Conservation (phyloP, 2,113 vertebrate species). For the Pelecanoides urinatrix region DNA sequence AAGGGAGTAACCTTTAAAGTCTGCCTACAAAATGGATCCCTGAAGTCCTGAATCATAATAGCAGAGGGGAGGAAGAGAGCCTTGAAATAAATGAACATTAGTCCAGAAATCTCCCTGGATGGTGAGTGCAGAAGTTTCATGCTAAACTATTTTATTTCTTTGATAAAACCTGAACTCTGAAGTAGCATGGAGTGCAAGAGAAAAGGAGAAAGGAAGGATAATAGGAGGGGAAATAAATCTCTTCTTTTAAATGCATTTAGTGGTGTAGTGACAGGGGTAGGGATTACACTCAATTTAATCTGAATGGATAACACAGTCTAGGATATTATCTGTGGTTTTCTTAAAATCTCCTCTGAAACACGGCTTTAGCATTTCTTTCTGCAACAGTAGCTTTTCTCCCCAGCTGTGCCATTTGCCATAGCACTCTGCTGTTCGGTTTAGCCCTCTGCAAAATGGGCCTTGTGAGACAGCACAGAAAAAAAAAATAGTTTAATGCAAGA, state of each 20-base stretch:
- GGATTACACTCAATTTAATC: conserved; percentile 31
- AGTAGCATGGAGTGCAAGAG: neutral
- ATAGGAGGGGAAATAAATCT: conserved; percentile 7
- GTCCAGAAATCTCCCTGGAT: neutral
- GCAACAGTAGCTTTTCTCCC: neutral
- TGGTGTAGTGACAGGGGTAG: neutral
- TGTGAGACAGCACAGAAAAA: neutral
- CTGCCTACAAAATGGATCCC: conserved; percentile 8
- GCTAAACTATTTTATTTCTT: neutral
- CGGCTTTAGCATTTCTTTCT: neutral
- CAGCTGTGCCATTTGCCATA: neutral
- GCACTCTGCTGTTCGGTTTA: neutral
- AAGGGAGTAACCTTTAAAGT: conserved; percentile 63
- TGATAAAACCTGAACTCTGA: neutral
- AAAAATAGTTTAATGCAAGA: neutral
- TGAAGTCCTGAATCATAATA: conserved; percentile 4
- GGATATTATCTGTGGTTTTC: conserved; percentile 17
- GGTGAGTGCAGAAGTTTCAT: neutral
- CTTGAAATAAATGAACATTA: conserved; percentile 7
- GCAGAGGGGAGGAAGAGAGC: neutral
- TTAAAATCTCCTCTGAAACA: neutral
- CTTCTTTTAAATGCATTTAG: conserved; percentile 10
- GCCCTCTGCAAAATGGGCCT: neutral
- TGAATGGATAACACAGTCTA: neutral
- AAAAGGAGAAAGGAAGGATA: neutral